Evolutionary conservation across 2,797 vertebrate genomes (phyloP), one percentile per base, ranked within the genome.

Genomic region (Cynodonichthys magdalenae): DNA sequence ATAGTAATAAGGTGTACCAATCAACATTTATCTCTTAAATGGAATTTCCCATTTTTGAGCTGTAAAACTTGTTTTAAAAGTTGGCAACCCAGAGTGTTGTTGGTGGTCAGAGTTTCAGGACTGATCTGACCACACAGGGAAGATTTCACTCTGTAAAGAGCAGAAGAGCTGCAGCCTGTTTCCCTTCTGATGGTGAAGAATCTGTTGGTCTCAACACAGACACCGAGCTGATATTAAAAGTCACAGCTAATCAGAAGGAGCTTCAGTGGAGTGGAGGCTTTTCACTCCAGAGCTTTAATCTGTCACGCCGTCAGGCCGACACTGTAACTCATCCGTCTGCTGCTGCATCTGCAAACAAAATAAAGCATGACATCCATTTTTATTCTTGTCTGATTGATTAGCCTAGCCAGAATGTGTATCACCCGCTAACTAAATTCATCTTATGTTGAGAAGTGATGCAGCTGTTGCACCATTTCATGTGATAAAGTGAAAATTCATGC

Each of bases 311-410:
- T 58, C 45, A 60, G 66, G 18, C 19, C 55, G 69, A 67, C 36
- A 53, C 56, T 39, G 54, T 36, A 28, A 3, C 0, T 17, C 11
- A 1, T 66, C 58, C 42, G 50, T 81, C 63, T 58, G 53, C 71
- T 62, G 48, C 34, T 17, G 71, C 57, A 61, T 82, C 74, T 63
- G 55, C 70, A 27, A 19, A 72, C 46, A 48, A 41, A 11, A 46
- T 49, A 76, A 68, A 79, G 62, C 46, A 46, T 2, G 53, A 73
- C 58, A 82, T 82, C 59, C 70, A 52, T 72, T 79, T 73, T 61
- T 56, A 73, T 70, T 39, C 20, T 59, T 39, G 57, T 84, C 73
- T 86, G 71, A 76, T 62, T 15, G 48, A 71, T 12, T 12, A 11
- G 36, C 12, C 36, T 39, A 39, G 36, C 36, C 3, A 52, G 39